Evolutionary conservation across 2,797 vertebrate species (phyloP).

Genomic region (Dendrocincla tyrannina): DNA sequence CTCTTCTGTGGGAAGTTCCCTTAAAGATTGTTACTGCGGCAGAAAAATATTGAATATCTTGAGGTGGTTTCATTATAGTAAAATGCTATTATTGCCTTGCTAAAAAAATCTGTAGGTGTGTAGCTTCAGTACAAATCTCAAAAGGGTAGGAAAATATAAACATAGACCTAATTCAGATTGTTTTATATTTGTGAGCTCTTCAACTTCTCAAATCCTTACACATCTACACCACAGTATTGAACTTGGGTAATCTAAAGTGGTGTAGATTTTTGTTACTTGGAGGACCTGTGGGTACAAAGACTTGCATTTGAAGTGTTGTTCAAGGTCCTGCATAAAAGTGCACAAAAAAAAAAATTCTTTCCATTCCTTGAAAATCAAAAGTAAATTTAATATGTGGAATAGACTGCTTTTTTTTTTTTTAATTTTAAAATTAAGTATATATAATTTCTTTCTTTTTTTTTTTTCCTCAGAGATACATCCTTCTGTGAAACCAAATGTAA

Average conservation of each 20-base stretch:
- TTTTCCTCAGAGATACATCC: constrained; percentile 88
- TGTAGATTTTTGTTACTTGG: not conserved
- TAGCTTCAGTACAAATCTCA: not conserved
- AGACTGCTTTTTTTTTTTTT: not conserved
- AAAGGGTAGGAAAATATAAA: not conserved
- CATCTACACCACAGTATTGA: not conserved
- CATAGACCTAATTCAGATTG: not conserved
- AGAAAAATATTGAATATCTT: not conserved
- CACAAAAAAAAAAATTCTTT: not conserved
- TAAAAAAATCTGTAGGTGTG: not conserved
- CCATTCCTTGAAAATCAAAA: constrained; percentile 26
- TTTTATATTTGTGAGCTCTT: not conserved
- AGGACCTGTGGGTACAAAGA: not conserved
- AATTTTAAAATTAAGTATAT: not conserved
- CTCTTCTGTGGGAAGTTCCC: not conserved
- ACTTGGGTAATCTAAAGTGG: not conserved
- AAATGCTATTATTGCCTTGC: not conserved
- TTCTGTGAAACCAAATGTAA: constrained; percentile 83
- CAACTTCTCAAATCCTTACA: not conserved
- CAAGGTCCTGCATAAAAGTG: not conserved
- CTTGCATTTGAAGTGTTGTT: constrained; percentile 7
- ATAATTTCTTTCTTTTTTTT: not conserved
- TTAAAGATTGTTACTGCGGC: not conserved
- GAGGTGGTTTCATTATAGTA: not conserved
- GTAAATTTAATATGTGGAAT: not conserved